Conservation (phyloP, 2,113 vertebrate genomes). For the Mola mola region DNA sequence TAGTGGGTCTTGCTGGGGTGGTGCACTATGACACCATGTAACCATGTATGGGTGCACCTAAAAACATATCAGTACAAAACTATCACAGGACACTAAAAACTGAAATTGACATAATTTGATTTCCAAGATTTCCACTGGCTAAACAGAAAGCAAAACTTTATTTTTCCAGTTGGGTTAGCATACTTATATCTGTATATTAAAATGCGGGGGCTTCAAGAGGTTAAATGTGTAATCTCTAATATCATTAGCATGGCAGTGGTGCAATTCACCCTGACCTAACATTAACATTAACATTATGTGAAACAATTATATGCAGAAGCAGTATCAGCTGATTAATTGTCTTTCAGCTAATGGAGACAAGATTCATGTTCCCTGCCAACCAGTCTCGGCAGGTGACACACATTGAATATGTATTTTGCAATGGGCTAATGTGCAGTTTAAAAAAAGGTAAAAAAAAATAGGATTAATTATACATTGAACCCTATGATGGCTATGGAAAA, state of each 20-base stretch:
- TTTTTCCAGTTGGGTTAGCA: no score
- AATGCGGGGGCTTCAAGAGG: constrained; percentile 16
- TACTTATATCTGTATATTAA: constrained; percentile 16
- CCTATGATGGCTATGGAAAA: constrained; percentile 22
- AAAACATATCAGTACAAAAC: no score
- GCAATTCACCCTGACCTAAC: constrained; percentile 35
- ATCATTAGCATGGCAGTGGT: constrained; percentile 24
- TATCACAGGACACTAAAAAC: no score
- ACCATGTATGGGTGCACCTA: no score
- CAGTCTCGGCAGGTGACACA: constrained; percentile 48
- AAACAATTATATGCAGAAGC: constrained; percentile 43
- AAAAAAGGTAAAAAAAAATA: constrained; percentile 20
- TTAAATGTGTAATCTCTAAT: constrained; percentile 23
- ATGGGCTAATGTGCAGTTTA: constrained; percentile 29
- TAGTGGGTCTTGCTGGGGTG: no score
- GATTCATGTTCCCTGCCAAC: constrained; percentile 40
- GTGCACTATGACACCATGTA: no score
- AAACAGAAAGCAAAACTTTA: no score
- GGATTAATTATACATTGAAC: constrained; percentile 48
- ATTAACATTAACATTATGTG: constrained; percentile 44
- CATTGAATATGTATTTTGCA: constrained; percentile 50
- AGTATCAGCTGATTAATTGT: constrained; percentile 51
- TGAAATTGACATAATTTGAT: no score
- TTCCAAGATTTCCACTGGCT: no score
- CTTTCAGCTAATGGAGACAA: constrained; percentile 40